Base-by-base conservation (phyloP, 1,140 invertebrate species). In the Doryteuthis pealeii region DNA sequence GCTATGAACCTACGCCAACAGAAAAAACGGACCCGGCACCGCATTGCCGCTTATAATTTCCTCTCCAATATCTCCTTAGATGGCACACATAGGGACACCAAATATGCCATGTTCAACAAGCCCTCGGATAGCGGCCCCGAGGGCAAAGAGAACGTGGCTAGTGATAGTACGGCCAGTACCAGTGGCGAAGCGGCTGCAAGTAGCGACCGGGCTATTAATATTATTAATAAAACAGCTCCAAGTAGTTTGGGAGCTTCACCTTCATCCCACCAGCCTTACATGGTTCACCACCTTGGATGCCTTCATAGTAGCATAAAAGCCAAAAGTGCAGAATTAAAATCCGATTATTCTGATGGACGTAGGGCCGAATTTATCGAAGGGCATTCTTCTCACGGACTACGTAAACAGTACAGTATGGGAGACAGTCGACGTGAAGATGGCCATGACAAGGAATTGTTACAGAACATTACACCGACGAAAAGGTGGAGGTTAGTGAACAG, bases 21-120 rank as follows among this genome's bases (percentile, higher is more conserved):
- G 33, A 83, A 82, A 75, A 67, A 75, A 31, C 79, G 81, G 68
- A 81, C 81, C 28, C 69, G 81, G 54, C 72, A 83, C 79, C 80
- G 81, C 72, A 76, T 85, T 35, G 82, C 83, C 31, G 85, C 85
- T 49, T 78, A 84, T 40, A 94, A 93, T 80, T 98, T 97, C 90
- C 90, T 98, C 79, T 94, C 95, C 35, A 97, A 97, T 90, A 97
- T 98, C 83, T 96, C 95, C 73, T 90, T 97, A 72, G 95, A 97
- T 91, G 95, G 95, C 71, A 94, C 92, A 81, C 93, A 95, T 88
- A 91, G 91, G 81, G 95, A 96, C 87, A 95, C 94, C 71, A 93
- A 92, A 86, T 88, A 94, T 81, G 90, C 81, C 33, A 76, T 82
- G 68, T 82, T 83, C 54, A 79, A 79, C 49, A 77, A 78, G 70